phyloP scores from a whole-genome alignment of 30 jellyfish, hydroid and myxozoan species.

The Aurelia aurita region DNA sequence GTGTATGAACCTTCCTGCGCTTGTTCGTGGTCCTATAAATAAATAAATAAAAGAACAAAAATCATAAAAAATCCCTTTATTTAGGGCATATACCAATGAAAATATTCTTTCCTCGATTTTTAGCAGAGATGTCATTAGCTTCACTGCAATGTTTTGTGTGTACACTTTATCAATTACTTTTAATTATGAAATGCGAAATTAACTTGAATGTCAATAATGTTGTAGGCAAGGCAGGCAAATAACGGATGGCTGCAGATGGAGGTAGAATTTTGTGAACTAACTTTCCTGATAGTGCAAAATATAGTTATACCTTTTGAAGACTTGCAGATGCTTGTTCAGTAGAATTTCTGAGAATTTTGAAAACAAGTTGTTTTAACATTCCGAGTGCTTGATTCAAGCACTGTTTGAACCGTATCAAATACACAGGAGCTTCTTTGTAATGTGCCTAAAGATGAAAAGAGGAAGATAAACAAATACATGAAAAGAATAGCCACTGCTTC shows the following conservation, averaged over 20 bases:
- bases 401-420: constrained; percentile 80
- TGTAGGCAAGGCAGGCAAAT: too few relatives aligned
- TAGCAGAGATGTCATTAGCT: too few relatives aligned
- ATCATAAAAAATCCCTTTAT: background rate
- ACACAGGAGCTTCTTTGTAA: constrained; percentile 84
- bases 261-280: too few relatives aligned
- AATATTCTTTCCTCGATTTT: too few relatives aligned
- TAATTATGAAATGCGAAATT: too few relatives aligned
- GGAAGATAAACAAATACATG: background rate
- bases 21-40: constrained; percentile 17
- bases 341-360: constrained; percentile 71
- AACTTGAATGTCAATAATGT: too few relatives aligned
- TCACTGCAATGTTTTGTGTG: too few relatives aligned
- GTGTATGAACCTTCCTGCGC: constrained; percentile 84
- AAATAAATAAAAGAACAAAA: background rate
- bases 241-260: too few relatives aligned
- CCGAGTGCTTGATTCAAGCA: constrained; percentile 91
- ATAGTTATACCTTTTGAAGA: constrained; percentile 50
- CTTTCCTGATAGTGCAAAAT: too few relatives aligned
- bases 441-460: constrained; percentile 68
- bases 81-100: too few relatives aligned
- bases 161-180: too few relatives aligned
- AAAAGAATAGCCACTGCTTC: background rate
- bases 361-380: constrained; percentile 82
- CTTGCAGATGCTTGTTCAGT: constrained; percentile 79